Evolutionary conservation across 2,797 vertebrate species (phyloP), one percentile per base, ranked within the genome.

Genomic region (Darevskia mixta): DNA sequence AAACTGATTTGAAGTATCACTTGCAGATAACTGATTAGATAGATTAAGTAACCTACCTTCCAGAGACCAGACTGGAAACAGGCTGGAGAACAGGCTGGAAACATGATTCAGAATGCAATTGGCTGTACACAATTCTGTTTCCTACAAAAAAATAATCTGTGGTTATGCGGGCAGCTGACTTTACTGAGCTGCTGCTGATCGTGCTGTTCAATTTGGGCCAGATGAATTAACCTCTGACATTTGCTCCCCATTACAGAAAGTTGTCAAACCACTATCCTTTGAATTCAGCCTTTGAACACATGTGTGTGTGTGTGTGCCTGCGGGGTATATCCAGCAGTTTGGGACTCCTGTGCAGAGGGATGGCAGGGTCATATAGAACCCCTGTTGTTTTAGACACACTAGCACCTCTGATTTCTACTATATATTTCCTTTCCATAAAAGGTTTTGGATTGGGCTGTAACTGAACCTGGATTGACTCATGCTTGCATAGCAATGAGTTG

Each of bases 21-120:
- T 49, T 58, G 80, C 43, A 83, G 73, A 83, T 45, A 87, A 77
- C 29, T 82, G 55, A 77, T 85, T 75, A 49, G 67, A 76, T 45
- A 67, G 71, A 58, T 82, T 87, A 87, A 77, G 71, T 55, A 83
- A 88, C 71, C 41, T 72, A 88, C 38, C 67, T 58, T 61, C 35
- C 41, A 41, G 71, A 64, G 61, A 20, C 55, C 32, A 45, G 84
- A 11, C 10, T 87, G 58, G 66, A 13, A 32, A 20, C 29, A 61
- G 29, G 20, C 5, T 13, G 41, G 45, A 76, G 20, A 32, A 20
- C 29, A 61, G 29, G 20, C 5, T 13, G 41, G 45, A 83, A 17
- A 27, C 15, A 71, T 27, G 23, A 85, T 32, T 45, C 38, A 43
- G 17, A 41, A 66, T 85, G 64, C 61, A 69, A 13, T 67, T 79